Percentiles rank a stretch among this genome's conserved stretches.
Evolutionary conservation across 2,888 invertebrate species (phyloP).

Genomic region (Volucella bombylans): DNA sequence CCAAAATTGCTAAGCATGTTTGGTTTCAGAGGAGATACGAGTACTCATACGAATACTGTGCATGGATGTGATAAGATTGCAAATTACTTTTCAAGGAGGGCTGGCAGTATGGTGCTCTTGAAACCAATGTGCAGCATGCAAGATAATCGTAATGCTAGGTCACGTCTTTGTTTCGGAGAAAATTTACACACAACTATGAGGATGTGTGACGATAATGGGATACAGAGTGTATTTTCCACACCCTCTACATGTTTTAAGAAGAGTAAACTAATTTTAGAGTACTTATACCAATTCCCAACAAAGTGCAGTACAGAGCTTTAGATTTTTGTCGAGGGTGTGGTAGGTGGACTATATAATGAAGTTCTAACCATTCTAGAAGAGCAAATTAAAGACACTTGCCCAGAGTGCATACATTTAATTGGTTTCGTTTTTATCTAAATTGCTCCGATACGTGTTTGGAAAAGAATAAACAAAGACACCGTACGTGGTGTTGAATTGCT

Average conservation of each 20-base stretch:
- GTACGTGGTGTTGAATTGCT: no score
- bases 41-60: neutral
- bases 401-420: constrained; percentile 2
- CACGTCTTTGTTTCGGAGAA: constrained; percentile 26
- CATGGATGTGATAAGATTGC: constrained; percentile 30
- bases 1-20: constrained; percentile 41
- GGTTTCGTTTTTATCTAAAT: neutral
- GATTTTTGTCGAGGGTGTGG: neutral
- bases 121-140: constrained; percentile 9
- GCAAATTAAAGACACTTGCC: neutral
- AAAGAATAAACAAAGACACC: no score
- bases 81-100: constrained; percentile 7
- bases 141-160: constrained; percentile 37
- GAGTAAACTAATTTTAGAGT: constrained; percentile 49
- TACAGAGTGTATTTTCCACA: neutral
- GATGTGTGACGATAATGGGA: constrained; percentile 25
- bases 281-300: neutral
- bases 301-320: no score
- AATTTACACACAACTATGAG: neutral
- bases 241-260: neutral
- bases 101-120: neutral
- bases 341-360: neutral
- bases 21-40: neutral
- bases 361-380: neutral
- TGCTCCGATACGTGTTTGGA: no score